These are phyloP conservation scores for Kryptolebias marmoratus DNA, from an alignment of 2,113 vertebrate genomes.

Conservation along the genomic window DNA sequence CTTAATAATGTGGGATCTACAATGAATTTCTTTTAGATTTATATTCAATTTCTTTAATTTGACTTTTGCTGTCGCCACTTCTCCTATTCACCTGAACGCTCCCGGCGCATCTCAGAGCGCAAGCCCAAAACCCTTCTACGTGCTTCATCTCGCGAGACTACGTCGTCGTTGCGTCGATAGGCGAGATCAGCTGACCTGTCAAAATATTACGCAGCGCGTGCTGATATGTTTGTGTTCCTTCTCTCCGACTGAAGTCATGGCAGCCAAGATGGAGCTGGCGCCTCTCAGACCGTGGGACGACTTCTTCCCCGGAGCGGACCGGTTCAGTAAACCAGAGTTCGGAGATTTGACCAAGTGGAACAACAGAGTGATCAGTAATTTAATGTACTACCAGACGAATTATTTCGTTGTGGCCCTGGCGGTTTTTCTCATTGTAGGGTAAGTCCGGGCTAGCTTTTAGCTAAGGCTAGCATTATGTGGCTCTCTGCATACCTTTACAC, in stretches of 20 bases:
- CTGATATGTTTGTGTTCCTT: constrained; percentile 30
- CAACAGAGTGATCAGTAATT: constrained; percentile 93
- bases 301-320: constrained; percentile 88
- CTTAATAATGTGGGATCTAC: too few relatives aligned
- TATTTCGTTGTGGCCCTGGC: constrained; percentile 86
- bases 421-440: constrained; percentile 92
- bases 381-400: constrained; percentile 96
- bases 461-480: constrained; percentile 3
- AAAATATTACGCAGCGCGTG: constrained; percentile 57
- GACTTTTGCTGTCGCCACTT: neutral
- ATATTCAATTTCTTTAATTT: neutral
- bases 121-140: neutral
- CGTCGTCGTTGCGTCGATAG: neutral
- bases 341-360: constrained; percentile 93
- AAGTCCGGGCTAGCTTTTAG: constrained; percentile 64
- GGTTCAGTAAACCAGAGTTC: constrained; percentile 88
- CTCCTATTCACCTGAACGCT: constrained; percentile 14
- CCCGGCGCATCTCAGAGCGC: constrained; percentile 32
- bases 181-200: constrained; percentile 66
- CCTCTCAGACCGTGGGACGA: constrained; percentile 91
- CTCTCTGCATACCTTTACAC: constrained; percentile 2
- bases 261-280: constrained; percentile 87
- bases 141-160: constrained; percentile 9
- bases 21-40: neutral
- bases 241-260: constrained; percentile 54